phyloP scores from a whole-genome alignment of 2,113 vertebrate genomes.

The Tetraodon nigroviridis region DNA sequence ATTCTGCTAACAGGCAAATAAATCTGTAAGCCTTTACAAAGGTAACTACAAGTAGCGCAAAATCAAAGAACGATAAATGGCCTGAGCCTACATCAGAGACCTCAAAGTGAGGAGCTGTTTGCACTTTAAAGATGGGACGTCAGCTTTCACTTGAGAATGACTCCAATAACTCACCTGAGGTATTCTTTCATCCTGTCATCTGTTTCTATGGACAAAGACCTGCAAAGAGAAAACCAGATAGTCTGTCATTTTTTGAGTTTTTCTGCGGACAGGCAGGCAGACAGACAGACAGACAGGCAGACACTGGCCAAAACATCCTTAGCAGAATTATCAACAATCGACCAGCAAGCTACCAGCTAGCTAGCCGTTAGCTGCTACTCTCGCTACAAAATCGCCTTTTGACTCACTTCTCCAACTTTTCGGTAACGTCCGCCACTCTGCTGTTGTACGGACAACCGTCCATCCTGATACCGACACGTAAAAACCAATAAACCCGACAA shows the following conservation, averaged over 20 bases:
- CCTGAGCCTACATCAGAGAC: neutral
- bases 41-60: too few species aligned
- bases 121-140: too few species aligned
- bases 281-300: too few species aligned
- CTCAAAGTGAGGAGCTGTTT: neutral
- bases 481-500: neutral
- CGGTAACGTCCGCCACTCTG: slow-evolving; percentile 13
- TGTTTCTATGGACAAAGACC: slow-evolving; percentile 50
- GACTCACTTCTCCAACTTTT: slow-evolving; percentile 53
- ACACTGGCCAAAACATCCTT: too few species aligned
- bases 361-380: neutral
- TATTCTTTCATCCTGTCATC: slow-evolving; percentile 47
- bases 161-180: slow-evolving; percentile 47
- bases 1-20: too few species aligned
- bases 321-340: too few species aligned
- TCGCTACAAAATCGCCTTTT: neutral
- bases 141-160: neutral
- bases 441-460: neutral
- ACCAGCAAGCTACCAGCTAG: too few species aligned
- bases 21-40: too few species aligned
- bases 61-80: too few species aligned
- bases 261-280: too few species aligned
- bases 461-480: neutral
- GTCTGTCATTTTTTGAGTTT: too few species aligned
- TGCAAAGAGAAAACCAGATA: slow-evolving; percentile 22